Evolutionary conservation across 23 tunicate genomes (phyloP), one percentile per base, ranked within the genome.

Genomic region (Botrylloides violaceus): DNA sequence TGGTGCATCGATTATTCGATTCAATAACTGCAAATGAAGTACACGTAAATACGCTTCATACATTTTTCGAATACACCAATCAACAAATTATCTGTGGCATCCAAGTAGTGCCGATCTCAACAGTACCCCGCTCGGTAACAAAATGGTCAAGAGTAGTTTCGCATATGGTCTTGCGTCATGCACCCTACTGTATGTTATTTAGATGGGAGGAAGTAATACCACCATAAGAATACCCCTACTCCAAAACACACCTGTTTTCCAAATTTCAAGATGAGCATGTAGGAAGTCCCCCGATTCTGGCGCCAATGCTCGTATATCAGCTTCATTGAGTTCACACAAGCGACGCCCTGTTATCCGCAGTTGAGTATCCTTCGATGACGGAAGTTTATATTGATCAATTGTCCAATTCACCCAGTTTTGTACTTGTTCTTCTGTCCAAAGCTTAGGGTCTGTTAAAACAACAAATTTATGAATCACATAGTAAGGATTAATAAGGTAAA

Each of bases 391-490:
- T 62, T 79, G 90, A 32, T 75, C 71, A 0, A 79, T 61, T 4
- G 90, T 90, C 97, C 97, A 90, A 81, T 71, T 71, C 1, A 90
- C 66, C 97, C 97, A 90, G 53, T 90, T 83, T 37, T 83, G 75
- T 35, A 80, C 85, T 38, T 90, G 80, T 28, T 78, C 66, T n/a
- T 64, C 77, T 9, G 77, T 65, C 97, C 97, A 90, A 18, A 32
- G 36, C 9, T 60, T 25, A 3, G 97, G 92, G 38, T 90, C 97
- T 89, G 65, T 39, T 29, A 63, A 63, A 31, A 63, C 70, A 63
- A 63, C 70, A 63, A 21, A 3, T 6, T 23, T 3, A 3, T 23
- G 31, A 27, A 24, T 31, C 4, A 3, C 20, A 63, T 63, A 63
- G 31, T 3, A 34, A 6, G 33, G 70, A 63, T 63, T 12, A 63